Base-by-base conservation (phyloP, 2,113 vertebrate species). In the Cynopterus brachyotis region DNA sequence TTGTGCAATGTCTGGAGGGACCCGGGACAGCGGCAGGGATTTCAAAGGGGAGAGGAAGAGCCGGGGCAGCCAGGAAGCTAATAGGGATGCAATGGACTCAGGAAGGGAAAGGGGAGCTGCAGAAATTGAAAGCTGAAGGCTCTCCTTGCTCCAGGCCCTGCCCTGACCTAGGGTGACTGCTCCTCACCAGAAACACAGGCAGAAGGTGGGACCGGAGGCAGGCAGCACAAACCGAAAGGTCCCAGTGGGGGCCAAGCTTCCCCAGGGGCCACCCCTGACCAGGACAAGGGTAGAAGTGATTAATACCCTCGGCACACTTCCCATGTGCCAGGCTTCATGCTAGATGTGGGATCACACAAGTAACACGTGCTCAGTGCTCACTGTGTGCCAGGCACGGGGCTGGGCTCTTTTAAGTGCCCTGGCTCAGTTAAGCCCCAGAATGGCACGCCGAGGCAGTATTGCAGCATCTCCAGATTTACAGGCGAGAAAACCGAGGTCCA, bases 21-120 rank as follows among this genome's bases (percentile, higher is more conserved):
- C 98, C 96, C 11, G 17, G 98, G 98, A 98, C 98, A 97, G 98
- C 96, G 96, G 96, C 97, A 91, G 96, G 95, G 97, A 98, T 98
- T 99, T 99, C 98, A 99, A 98, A 99, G 98, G 98, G 96, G 96
- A 97, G 96, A 97, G 98, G 98, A 98, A 97, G 96, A 98, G 98
- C 75, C 13, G 45, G 66, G 89, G 79, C 57, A 8, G 96, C 94
- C 93, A 94, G 98, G 98, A 98, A 98, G 20, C 97, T 96, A 96
- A 98, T 79, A 95, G 96, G 98, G 98, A 96, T 96, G 98, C 97
- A 95, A 93, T 95, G 97, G 97, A 98, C 96, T 95, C 95, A 97
- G 96, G 96, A 88, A 96, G 97, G 97, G 96, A 96, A 94, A 97
- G 97, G 95, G 97, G 98, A 72, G 59, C 89, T 91, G 96, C 96